phyloP scores from a whole-genome alignment of 1,140 invertebrate genomes.

The Heliothis virescens region DNA sequence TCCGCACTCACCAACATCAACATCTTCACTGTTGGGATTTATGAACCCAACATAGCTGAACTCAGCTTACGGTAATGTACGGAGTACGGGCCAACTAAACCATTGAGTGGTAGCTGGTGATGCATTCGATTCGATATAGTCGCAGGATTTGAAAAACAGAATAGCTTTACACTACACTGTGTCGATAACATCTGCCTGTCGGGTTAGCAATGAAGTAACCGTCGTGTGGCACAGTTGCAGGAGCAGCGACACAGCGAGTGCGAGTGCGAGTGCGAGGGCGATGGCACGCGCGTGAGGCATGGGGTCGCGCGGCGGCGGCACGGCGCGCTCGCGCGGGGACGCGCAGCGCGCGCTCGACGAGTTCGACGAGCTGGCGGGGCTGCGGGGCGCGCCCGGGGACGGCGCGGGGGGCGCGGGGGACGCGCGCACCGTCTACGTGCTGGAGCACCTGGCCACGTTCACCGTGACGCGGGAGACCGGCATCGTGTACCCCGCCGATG shows the following conservation, averaged over 20 bases:
- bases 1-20: too few species aligned
- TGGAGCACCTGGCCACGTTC: slow-evolving; percentile 99
- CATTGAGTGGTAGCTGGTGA: too few species aligned
- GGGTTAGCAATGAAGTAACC: too few species aligned
- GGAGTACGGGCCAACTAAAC: too few species aligned
- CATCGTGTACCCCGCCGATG: slow-evolving; percentile 96
- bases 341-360: slow-evolving; percentile 75
- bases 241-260: not conserved
- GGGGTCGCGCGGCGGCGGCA: slow-evolving; percentile 50
- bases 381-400: slow-evolving; percentile 59
- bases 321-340: slow-evolving; percentile 54
- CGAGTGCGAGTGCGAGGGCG: not conserved
- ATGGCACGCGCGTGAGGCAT: slow-evolving; percentile 27
- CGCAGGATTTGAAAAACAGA: too few species aligned
- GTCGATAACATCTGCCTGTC: too few species aligned
- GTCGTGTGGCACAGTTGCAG: not conserved
- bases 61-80: too few species aligned
- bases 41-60: too few species aligned
- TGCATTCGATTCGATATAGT: too few species aligned
- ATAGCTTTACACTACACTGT: too few species aligned
- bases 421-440: slow-evolving; percentile 92
- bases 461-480: slow-evolving; percentile 96
- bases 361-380: slow-evolving; percentile 78
- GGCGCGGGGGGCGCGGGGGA: slow-evolving; percentile 76
- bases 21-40: too few species aligned